These are phyloP conservation scores for Syrrhaptes paradoxus DNA, from an alignment of 2,113 vertebrate species.

Conservation along the genomic window DNA sequence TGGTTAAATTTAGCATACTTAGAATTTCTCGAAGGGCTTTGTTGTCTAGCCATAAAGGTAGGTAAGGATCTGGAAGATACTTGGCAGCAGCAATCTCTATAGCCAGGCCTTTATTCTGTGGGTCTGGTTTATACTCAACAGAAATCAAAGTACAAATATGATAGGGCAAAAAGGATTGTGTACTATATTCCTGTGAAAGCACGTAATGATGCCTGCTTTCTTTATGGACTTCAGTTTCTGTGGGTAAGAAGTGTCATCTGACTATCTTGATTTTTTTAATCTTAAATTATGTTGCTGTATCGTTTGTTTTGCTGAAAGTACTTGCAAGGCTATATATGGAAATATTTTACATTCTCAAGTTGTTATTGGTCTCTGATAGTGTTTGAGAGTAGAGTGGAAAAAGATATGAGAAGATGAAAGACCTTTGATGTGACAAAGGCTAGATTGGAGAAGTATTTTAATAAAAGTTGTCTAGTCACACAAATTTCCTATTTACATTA, in stretches of 20 bases:
- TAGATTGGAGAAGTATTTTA: not conserved
- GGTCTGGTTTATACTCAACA: not conserved
- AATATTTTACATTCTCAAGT: not conserved
- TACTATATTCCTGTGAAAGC: not conserved
- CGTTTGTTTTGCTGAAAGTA: not conserved
- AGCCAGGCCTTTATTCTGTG: not conserved
- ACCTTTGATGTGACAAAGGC: not conserved
- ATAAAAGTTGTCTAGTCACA: not conserved
- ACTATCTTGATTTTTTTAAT: not conserved
- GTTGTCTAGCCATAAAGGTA: not conserved
- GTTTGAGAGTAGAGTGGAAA: not conserved
- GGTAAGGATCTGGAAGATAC: not conserved
- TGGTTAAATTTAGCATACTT: not conserved
- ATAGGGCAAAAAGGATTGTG: not conserved
- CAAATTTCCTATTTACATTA: not conserved
- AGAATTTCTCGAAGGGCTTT: not conserved
- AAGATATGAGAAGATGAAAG: not conserved
- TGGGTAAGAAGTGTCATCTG: not conserved
- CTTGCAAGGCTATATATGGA: not conserved
- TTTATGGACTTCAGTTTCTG: not conserved
- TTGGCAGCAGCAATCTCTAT: not conserved
- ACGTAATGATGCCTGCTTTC: not conserved
- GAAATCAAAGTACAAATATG: not conserved
- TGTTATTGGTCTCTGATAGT: not conserved
- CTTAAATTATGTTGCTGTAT: not conserved